Conservation (phyloP, 2,888 invertebrate species). For the Callinectes sapidus region DNA sequence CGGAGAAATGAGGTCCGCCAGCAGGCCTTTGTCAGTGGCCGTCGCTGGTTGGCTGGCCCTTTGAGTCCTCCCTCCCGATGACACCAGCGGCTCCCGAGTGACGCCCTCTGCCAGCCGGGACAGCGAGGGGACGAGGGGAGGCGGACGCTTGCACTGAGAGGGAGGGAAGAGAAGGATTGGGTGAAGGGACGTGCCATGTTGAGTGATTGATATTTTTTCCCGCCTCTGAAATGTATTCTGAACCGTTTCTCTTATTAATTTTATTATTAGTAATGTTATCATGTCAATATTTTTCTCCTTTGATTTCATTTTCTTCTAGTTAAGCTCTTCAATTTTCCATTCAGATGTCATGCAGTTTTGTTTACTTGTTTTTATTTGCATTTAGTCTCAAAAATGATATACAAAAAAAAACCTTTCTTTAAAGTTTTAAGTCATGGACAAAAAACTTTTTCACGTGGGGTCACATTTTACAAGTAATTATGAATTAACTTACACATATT, state of each 20-base stretch:
- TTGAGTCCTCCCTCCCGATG: slow-evolving; percentile 38
- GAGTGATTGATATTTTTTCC: neutral
- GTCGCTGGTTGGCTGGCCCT: slow-evolving; percentile 48
- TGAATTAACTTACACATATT: neutral
- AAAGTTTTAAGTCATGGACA: no score
- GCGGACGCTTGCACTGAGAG: neutral
- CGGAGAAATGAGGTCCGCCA: slow-evolving; percentile 30
- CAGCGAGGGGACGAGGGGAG: slow-evolving; percentile 10
- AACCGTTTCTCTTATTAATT: neutral
- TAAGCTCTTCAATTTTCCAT: no score
- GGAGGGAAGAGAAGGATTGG: neutral
- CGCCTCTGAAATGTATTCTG: neutral
- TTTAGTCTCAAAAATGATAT: no score
- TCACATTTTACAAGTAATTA: no score
- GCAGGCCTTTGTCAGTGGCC: slow-evolving; percentile 43
- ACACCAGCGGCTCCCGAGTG: slow-evolving; percentile 35
- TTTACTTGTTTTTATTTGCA: no score
- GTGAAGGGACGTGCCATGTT: neutral
- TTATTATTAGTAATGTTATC: neutral
- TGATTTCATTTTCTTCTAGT: neutral
- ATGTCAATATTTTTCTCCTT: neutral
- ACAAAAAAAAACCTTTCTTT: no score
- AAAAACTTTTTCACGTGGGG: no score
- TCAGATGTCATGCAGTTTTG: no score
- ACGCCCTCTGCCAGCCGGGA: slow-evolving; percentile 29